Percentiles rank a stretch among this genome's conserved stretches.
These are phyloP conservation scores for Propithecus deckenii DNA, from an alignment of 2,797 vertebrate species.

Conservation along the genomic window DNA sequence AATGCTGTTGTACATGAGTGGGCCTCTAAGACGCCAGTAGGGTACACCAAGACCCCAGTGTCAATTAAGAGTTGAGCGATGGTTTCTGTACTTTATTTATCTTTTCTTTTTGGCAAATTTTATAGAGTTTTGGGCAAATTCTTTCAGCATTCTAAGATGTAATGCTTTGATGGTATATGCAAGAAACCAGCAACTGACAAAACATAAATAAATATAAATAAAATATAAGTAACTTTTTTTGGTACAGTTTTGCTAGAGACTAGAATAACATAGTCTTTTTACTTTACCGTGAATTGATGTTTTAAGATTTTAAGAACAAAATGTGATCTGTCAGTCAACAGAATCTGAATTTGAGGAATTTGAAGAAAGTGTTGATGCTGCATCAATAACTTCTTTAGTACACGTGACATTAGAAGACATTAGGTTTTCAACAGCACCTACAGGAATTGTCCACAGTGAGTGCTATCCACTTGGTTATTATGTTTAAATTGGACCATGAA, in stretches of 20 bases:
- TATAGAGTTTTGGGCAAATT: background rate
- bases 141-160: background rate
- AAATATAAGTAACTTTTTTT: conserved; percentile 2
- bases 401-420: background rate
- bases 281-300: background rate
- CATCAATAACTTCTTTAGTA: background rate
- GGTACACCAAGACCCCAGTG: background rate
- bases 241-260: background rate
- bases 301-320: conserved; percentile 2
- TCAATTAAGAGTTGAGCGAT: conserved; percentile 67
- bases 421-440: background rate
- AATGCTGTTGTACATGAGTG: conserved; percentile 8
- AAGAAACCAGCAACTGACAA: conserved; percentile 7
- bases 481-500: background rate
- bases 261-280: background rate
- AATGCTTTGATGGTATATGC: background rate
- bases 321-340: background rate
- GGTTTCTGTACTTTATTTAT: conserved; percentile 39
- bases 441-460: fast-evolving
- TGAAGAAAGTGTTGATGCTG: background rate
- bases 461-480: background rate
- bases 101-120: conserved; percentile 50
- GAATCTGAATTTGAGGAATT: background rate
- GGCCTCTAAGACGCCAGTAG: conserved; percentile 13
- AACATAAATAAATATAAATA: background rate